Base-by-base conservation (phyloP, 2,113 vertebrate species). In the Triplophysa siluroides region DNA sequence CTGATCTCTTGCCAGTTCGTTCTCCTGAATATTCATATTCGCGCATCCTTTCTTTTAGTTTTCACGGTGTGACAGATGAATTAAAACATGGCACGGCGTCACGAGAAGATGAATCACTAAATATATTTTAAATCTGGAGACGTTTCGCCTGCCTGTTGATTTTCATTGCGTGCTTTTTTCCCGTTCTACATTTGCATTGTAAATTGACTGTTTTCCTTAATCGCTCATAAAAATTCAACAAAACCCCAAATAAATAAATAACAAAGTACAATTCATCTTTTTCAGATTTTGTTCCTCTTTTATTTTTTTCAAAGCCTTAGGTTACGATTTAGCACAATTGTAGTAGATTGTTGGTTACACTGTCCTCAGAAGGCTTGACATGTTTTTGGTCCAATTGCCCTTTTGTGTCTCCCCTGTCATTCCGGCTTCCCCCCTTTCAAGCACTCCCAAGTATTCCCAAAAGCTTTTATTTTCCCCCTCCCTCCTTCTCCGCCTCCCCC, bases 341-440 rank as follows among this genome's bases (percentile, higher is more conserved):
- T 14, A 63, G 10, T 63, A 12, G 3, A 74, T 89, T 89, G 86
- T 81, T 87, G 73, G 60, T 83, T 82, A 85, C 72, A 81, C 83
- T 86, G 47, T 85, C 84, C 78, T 85, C 82, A 82, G 88, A 83
- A 82, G 87, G 80, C 82, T 87, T 89, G 90, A 92, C 89, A 90
- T 89, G 88, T 89, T 82, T 86, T 84, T 86, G 86, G 88, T 88
- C 84, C 60, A 56, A 78, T 83, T 76, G 72, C 84, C 89, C 90
- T 90, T 91, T 92, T 92, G 91, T 92, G 85, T 88, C 81, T 83
- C 65, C 81, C 85, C 81, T 87, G 88, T 88, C 88, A 82, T 83
- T 78, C 54, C 62, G 77, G 68, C 47, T 62, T 26, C 58, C 33
- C 66, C 45, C 78, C 76, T 50, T 14, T 87, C 78, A 82, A 88